phyloP scores from a whole-genome alignment of 2,888 invertebrate genomes.

The Achlya flavicornis region DNA sequence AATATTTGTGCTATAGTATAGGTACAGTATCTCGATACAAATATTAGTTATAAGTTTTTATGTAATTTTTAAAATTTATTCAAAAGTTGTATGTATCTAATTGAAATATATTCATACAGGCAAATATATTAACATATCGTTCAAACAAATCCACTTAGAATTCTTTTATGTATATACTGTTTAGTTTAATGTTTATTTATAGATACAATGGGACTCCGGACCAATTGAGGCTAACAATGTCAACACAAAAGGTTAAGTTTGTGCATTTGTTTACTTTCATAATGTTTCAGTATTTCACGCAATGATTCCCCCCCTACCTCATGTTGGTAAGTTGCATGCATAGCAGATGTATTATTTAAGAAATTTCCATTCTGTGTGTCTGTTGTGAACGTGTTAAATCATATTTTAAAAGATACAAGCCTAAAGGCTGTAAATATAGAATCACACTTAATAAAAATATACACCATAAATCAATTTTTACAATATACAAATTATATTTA shows the following conservation, averaged over 20 bases:
- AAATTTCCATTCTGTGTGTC: not conserved
- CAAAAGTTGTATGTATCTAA: not conserved
- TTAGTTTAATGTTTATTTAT: constrained; percentile 31
- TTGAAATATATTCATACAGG: not conserved
- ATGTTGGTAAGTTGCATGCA: constrained; percentile 25
- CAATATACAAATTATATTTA: not conserved
- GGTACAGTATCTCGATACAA: not conserved
- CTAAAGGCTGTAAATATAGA: not conserved
- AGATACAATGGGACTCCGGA: constrained; percentile 20
- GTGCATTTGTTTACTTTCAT: constrained; percentile 41
- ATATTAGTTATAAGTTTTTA: not conserved
- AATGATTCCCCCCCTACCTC: constrained; percentile 40
- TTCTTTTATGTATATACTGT: constrained; percentile 26
- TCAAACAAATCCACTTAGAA: constrained; percentile 26
- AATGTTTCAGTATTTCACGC: constrained; percentile 23
- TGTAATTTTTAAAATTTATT: not conserved
- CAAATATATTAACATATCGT: constrained; percentile 22
- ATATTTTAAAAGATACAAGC: not conserved
- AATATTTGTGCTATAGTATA: not conserved
- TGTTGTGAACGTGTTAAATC: not conserved
- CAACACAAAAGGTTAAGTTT: constrained; percentile 33
- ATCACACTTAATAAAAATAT: not conserved
- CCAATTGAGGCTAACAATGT: constrained; percentile 33
- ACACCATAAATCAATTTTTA: not conserved
- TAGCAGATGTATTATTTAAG: not conserved